Conservation (phyloP, 2,888 invertebrate genomes). For the Margaritifera margaritifera region DNA sequence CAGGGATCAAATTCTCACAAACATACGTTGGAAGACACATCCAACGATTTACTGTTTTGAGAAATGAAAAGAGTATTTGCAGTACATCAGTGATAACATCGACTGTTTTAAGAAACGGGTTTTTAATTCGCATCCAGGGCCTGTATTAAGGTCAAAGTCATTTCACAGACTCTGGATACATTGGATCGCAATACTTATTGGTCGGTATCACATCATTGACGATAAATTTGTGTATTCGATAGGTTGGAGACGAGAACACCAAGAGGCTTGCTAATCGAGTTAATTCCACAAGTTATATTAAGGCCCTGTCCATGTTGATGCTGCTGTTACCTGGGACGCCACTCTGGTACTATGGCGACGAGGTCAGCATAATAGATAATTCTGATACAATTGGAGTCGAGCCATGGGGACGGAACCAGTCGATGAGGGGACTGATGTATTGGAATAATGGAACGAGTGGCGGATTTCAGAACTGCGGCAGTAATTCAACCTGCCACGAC, state of each 20-base stretch:
- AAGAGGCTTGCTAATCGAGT: constrained; percentile 45
- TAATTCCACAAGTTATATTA: constrained; percentile 34
- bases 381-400: neutral
- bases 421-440: constrained; percentile 63
- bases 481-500: constrained; percentile 21
- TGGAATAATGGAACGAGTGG: constrained; percentile 59
- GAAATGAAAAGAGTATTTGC: too few relatives aligned
- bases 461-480: constrained; percentile 48
- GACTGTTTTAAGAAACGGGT: too few relatives aligned
- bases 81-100: too few relatives aligned
- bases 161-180: too few relatives aligned
- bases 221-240: constrained; percentile 10
- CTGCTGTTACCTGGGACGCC: constrained; percentile 88
- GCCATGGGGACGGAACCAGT: constrained; percentile 26
- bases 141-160: neutral
- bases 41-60: too few relatives aligned
- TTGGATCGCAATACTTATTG: too few relatives aligned
- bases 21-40: too few relatives aligned
- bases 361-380: constrained; percentile 81
- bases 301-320: constrained; percentile 84
- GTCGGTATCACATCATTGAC: neutral
- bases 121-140: too few relatives aligned
- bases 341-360: constrained; percentile 91
- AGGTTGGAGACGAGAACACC: constrained; percentile 56
- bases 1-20: too few relatives aligned